These are phyloP conservation scores for Ptilodon capucinus DNA, from an alignment of 2,888 invertebrate genomes.

Conservation along the genomic window DNA sequence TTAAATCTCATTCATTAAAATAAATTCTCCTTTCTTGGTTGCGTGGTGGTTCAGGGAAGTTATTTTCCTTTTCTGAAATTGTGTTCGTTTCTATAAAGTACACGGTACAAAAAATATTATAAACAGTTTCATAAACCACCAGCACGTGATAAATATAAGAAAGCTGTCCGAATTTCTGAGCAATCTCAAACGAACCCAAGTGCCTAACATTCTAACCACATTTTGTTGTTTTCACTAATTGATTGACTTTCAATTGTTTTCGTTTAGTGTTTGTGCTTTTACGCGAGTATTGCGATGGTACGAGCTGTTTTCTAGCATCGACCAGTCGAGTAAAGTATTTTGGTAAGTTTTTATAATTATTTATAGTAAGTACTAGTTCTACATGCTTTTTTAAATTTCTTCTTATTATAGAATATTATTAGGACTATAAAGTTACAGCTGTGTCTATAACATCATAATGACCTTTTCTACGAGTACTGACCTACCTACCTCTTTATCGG, in stretches of 20 bases:
- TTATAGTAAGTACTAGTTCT: too few relatives aligned
- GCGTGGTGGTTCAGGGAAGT: too few relatives aligned
- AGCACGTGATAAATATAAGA: neutral
- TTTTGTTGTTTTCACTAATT: constrained; percentile 44
- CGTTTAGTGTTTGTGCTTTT: constrained; percentile 58
- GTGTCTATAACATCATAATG: too few relatives aligned
- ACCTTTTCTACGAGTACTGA: too few relatives aligned
- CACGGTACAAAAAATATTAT: neutral
- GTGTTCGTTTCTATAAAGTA: neutral
- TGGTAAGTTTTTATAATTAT: constrained; percentile 59
- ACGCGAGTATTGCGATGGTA: constrained; percentile 68
- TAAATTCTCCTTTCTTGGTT: too few relatives aligned
- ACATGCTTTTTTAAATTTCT: too few relatives aligned
- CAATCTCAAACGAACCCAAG: constrained; percentile 56
- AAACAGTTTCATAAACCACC: too few relatives aligned
- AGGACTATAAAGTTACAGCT: too few relatives aligned
- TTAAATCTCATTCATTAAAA: too few relatives aligned
- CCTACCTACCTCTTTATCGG: too few relatives aligned
- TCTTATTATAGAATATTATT: too few relatives aligned
- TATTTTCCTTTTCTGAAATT: neutral
- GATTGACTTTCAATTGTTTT: constrained; percentile 46
- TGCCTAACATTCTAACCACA: constrained; percentile 54
- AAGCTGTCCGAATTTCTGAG: constrained; percentile 1
- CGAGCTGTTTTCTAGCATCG: constrained; percentile 81
- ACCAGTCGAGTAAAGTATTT: constrained; percentile 66